Evolutionary conservation across 2,888 invertebrate genomes (phyloP).

Genomic region (Trisateles emortualis): DNA sequence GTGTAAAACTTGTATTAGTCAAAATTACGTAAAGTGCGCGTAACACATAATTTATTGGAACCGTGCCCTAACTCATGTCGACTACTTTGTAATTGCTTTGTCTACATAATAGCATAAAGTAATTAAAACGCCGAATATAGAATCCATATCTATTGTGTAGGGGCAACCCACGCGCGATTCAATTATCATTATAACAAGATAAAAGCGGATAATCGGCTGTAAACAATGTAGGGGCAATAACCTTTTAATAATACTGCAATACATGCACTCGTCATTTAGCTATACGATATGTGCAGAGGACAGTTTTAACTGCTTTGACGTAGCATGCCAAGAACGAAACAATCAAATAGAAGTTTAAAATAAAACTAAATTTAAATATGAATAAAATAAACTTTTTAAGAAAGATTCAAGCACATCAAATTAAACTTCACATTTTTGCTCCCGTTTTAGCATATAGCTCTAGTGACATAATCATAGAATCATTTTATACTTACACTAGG

Average conservation of each 20-base stretch:
- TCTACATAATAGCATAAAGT: conserved; percentile 28
- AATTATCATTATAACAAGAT: conserved; percentile 58
- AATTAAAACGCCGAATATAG: conserved; percentile 38
- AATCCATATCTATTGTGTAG: conserved; percentile 33
- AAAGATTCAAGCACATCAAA: too few species aligned
- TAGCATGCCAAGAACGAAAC: conserved; percentile 13
- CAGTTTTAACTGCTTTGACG: conserved; percentile 3
- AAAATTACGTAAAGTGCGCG: too few species aligned
- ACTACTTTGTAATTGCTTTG: conserved; percentile 19
- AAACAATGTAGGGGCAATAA: conserved; percentile 52
- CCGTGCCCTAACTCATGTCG: conserved; percentile 7
- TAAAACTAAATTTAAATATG: too few species aligned
- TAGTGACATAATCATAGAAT: too few species aligned
- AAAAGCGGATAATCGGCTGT: conserved; percentile 49
- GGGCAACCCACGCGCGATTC: conserved; percentile 51
- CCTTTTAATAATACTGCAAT: conserved; percentile 49
- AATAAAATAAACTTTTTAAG: too few species aligned
- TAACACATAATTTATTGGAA: neutral
- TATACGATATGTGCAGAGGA: conserved; percentile 17
- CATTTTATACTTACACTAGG: too few species aligned
- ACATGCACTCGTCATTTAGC: conserved; percentile 24
- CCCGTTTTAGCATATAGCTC: too few species aligned
- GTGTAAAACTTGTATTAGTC: neutral
- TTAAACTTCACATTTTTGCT: too few species aligned
- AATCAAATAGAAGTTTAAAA: conserved; percentile 4